These are phyloP conservation scores for Craseonycteris thonglongyai DNA, from an alignment of 2,113 vertebrate species.

Conservation along the genomic window DNA sequence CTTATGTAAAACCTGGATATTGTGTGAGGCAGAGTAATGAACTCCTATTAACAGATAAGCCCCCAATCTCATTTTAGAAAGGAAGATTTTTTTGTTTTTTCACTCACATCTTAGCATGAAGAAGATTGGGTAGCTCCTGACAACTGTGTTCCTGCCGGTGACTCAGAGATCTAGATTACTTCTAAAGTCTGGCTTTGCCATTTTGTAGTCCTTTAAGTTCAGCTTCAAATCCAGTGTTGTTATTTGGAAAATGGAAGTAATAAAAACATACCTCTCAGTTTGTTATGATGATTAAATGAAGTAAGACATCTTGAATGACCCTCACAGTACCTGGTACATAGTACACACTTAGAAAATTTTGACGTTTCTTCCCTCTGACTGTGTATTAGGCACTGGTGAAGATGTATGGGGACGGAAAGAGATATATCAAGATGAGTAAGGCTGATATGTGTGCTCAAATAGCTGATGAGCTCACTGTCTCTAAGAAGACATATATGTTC, in stretches of 20 bases:
- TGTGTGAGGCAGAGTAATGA: neutral
- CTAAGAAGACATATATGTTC: neutral
- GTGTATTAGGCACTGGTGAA: rapidly evolving
- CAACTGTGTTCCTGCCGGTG: neutral
- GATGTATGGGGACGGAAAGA: neutral
- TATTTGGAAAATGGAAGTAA: neutral
- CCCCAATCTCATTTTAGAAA: neutral
- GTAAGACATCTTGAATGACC: neutral
- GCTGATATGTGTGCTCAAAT: neutral
- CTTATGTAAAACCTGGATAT: neutral
- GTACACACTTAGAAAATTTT: neutral
- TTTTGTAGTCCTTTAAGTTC: neutral
- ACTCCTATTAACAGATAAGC: neutral
- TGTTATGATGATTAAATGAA: neutral
- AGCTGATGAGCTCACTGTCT: neutral
- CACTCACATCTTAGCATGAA: neutral
- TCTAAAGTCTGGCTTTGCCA: neutral
- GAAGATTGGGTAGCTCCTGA: neutral
- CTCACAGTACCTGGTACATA: neutral
- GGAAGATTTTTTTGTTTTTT: neutral
- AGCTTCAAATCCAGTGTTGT: neutral
- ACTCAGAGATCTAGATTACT: neutral
- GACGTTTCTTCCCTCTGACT: neutral
- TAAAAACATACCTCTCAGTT: neutral
- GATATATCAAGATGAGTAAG: neutral